Evolutionary conservation across 2,888 invertebrate species (phyloP).

Genomic region (Sarcophaga caerulescens): DNA sequence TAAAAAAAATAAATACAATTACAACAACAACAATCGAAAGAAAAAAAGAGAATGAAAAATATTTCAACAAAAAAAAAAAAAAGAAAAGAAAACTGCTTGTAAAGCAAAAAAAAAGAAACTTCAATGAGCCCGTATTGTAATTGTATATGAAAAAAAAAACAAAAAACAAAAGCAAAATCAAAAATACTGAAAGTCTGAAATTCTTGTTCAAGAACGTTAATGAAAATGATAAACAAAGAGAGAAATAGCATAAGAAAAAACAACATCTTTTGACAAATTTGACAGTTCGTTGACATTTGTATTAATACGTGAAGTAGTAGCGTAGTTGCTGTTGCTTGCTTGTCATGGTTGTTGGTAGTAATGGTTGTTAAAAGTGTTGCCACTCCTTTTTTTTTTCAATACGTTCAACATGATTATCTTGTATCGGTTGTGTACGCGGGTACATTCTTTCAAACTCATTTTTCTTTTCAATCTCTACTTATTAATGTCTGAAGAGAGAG

Average conservation of each 20-base stretch:
- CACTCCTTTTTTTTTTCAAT: conserved; percentile 27
- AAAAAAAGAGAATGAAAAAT: too few relatives aligned
- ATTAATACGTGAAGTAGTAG: conserved; percentile 3
- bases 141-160: not conserved
- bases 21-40: too few relatives aligned
- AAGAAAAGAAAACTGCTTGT: too few relatives aligned
- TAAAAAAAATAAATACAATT: conserved; percentile 4
- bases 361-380: not conserved
- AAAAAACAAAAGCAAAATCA: too few relatives aligned
- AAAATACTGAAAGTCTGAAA: not conserved
- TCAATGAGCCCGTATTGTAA: conserved; percentile 30
- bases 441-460: conserved; percentile 16
- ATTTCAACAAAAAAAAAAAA: too few relatives aligned
- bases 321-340: not conserved
- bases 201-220: conserved; percentile 3
- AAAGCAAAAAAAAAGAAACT: not conserved
- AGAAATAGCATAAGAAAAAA: conserved; percentile 13
- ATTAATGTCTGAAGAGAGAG: not conserved
- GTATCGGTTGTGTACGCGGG: conserved; percentile 34
- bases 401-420: conserved; percentile 18
- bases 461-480: not conserved
- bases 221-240: conserved; percentile 4
- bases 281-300: conserved; percentile 63
- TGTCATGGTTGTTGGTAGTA: not conserved
- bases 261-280: conserved; percentile 56